A percentile compares a stretch with the other conserved stretches of the same genome.
Evolutionary conservation across 2,113 vertebrate genomes (phyloP).

Genomic region (Elephantulus edwardii): DNA sequence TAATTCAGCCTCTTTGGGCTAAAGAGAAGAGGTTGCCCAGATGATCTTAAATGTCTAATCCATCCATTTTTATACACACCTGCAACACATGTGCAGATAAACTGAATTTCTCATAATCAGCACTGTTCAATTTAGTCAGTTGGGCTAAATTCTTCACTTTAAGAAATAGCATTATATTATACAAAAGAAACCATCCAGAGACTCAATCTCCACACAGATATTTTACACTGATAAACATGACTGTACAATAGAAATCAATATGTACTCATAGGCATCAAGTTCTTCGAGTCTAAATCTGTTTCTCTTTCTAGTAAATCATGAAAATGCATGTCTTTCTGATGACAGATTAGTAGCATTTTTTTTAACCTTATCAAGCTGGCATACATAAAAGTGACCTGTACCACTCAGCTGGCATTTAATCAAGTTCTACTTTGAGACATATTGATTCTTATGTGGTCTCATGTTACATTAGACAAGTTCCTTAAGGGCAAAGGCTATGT

Average conservation of each 20-base stretch:
- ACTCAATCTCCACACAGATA: not conserved
- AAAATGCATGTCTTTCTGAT: conserved; percentile 3
- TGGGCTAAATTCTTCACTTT: not conserved
- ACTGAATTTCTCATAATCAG: not conserved
- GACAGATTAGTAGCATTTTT: not conserved
- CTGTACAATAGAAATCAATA: not conserved
- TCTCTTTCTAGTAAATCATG: conserved; percentile 13
- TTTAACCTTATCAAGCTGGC: conserved; percentile 4
- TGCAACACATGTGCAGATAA: not conserved
- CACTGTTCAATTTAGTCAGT: not conserved
- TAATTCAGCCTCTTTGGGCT: not conserved
- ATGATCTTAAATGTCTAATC: not conserved
- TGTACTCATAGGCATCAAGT: not conserved
- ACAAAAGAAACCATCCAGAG: conserved; percentile 21
- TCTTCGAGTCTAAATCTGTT: conserved; percentile 15
- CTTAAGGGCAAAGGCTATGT: conserved; percentile 12
- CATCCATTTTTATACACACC: not conserved
- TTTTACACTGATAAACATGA: not conserved
- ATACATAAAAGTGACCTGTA: not conserved
- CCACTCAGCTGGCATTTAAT: conserved; percentile 27
- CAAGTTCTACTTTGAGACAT: not conserved
- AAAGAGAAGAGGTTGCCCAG: not conserved
- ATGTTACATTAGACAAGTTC: conserved; percentile 26
- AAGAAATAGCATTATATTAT: not conserved
- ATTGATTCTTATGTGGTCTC: not conserved